phyloP scores from a whole-genome alignment of 2,888 invertebrate species.

The Heteromyza rotundicornis region DNA sequence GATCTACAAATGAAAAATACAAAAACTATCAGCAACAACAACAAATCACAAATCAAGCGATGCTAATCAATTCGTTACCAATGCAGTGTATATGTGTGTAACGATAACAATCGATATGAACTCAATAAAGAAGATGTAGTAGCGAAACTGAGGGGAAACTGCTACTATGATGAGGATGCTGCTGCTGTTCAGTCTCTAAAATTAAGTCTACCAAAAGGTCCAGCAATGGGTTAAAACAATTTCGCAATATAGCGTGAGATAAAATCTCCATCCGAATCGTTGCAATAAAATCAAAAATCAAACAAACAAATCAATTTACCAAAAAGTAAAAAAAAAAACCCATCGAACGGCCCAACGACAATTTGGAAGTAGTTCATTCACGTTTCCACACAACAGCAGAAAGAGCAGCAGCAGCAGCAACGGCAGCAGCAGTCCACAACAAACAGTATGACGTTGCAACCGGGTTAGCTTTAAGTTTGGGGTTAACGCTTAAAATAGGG shows the following conservation, averaged over 20 bases:
- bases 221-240: slow-evolving; percentile 5
- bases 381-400: not conserved
- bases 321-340: not conserved
- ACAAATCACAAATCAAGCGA: not conserved
- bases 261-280: not conserved
- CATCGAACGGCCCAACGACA: too few species aligned
- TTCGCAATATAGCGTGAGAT: slow-evolving; percentile 7
- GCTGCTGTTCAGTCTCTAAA: not conserved
- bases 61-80: not conserved
- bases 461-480: not conserved
- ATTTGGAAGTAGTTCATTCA: slow-evolving; percentile 7
- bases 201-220: slow-evolving; percentile 1
- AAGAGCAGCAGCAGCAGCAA: not conserved
- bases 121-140: not conserved
- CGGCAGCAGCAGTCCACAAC: not conserved
- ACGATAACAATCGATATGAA: not conserved
- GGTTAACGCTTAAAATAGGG: not conserved
- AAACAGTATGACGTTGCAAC: not conserved
- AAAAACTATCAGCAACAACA: not conserved
- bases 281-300: slow-evolving; percentile 1
- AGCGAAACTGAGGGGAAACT: not conserved
- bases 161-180: not conserved
- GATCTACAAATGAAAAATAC: too few species aligned
- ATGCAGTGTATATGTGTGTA: not conserved
- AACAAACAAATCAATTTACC: not conserved